Evolutionary conservation across 1,140 invertebrate species (phyloP), one percentile per base, ranked within the genome.

Genomic region (Oscheius sp.): DNA sequence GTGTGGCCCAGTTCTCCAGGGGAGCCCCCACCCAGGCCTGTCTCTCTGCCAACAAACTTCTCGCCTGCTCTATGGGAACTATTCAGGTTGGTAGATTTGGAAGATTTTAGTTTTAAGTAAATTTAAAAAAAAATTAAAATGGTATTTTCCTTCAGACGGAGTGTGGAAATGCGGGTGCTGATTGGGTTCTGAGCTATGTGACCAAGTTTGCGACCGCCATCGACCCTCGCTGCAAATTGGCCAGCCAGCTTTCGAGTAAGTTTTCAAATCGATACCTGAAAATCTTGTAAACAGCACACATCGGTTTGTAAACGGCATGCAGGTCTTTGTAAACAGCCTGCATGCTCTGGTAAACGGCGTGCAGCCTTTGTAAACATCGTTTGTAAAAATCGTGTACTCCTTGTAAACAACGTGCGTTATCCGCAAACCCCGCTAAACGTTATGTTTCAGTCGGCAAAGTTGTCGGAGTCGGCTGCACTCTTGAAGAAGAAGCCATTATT

Each of bases 11-110:
- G 0, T 82, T 82, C 65, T 82, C 81, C 31, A 70, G 78, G 36
- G 78, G 80, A n/a, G 80, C 81, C 4, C 81, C 81, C 18, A 67
- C 79, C 46, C 68, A 84, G 36, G 81, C 81, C 7, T 82, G 81
- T 63, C 32, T 69, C 29, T 84, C 81, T 1, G 65, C 82, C 36
- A 82, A 80, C 35, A 49, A 58, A 38, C 80, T 82, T 20, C 67
- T 84, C 3, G 55, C 38, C 13, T 82, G 81, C 55, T 71, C 81
- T 13, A 42, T 80, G 59, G 70, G 77, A 13, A 35, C 68, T 10
- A 69, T 82, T 18, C 69, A 68, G 23, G 46, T 45, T 45, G 18
- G 42, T 45, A 15, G 0, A 18, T 45, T 18, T 45, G 42, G 23
- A 45, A 45, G 23, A 18, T n/a, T n/a, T n/a, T n/a, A n/a, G 42